A percentile compares a stretch with the other conserved stretches of the same genome.
phyloP scores from a whole-genome alignment of 92 coral and sea anemone genomes.

The Siderastrea radians region DNA sequence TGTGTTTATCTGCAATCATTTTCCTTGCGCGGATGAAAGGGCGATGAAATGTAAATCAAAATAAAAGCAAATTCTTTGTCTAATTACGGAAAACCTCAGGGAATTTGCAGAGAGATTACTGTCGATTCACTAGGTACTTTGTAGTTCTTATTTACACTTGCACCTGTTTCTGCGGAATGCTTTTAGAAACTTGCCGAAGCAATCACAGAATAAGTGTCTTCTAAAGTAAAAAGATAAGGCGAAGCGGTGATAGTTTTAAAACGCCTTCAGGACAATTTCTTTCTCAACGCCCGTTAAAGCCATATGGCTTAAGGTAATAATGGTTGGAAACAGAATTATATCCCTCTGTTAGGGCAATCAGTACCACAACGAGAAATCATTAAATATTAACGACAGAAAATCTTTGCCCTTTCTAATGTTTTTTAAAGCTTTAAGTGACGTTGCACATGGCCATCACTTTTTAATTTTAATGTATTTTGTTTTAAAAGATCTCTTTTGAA shows the following conservation, averaged over 20 bases:
- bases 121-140: not conserved
- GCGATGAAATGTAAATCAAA: not conserved
- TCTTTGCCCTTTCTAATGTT: not conserved
- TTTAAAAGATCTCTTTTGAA: not conserved
- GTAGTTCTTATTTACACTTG: not conserved
- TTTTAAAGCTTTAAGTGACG: not conserved
- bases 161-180: constrained; percentile 4
- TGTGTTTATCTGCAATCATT: not conserved
- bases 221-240: not conserved
- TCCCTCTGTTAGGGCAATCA: not conserved
- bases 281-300: too few relatives aligned
- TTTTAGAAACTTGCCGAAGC: not conserved
- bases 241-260: not conserved
- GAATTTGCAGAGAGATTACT: constrained; percentile 27
- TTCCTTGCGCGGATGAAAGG: not conserved
- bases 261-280: not conserved
- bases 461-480: not conserved
- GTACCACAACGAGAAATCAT: constrained; percentile 4
- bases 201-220: not conserved
- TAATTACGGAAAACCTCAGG: constrained; percentile 38
- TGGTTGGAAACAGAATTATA: not conserved
- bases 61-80: constrained; percentile 14
- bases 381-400: constrained; percentile 20
- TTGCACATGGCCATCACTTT: not conserved
- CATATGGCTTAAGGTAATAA: not conserved